These are phyloP conservation scores for Vireo griseus DNA, from an alignment of 2,797 vertebrate species.

Conservation along the genomic window DNA sequence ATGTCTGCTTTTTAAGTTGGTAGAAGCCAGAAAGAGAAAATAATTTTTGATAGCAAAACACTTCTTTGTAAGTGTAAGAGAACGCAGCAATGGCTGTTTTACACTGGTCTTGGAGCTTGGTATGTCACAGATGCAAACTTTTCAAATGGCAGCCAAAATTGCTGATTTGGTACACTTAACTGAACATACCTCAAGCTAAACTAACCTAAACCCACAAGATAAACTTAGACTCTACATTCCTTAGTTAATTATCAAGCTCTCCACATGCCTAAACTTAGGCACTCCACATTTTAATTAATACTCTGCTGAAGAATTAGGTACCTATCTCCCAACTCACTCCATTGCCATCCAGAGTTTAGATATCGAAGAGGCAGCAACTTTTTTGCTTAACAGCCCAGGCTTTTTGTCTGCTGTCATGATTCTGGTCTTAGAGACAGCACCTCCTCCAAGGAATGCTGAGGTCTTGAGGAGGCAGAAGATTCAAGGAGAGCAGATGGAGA, in stretches of 20 bases:
- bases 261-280: neutral
- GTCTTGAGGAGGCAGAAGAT: neutral
- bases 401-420: neutral
- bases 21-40: neutral
- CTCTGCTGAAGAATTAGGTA: neutral
- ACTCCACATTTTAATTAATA: neutral
- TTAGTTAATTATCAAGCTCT: neutral
- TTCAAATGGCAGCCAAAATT: neutral
- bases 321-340: neutral
- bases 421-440: neutral
- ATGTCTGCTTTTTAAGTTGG: neutral
- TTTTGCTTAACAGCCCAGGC: neutral
- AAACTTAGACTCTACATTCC: neutral
- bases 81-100: neutral
- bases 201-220: neutral
- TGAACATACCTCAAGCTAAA: neutral
- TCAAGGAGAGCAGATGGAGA: neutral
- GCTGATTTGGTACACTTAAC: neutral
- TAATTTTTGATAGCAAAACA: neutral
- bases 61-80: neutral
- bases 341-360: neutral
- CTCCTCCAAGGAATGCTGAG: neutral
- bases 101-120: neutral
- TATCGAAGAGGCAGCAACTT: neutral
- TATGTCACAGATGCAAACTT: neutral